These are phyloP conservation scores for Lophochroa leadbeateri DNA, from an alignment of 2,113 vertebrate species.

Conservation along the genomic window DNA sequence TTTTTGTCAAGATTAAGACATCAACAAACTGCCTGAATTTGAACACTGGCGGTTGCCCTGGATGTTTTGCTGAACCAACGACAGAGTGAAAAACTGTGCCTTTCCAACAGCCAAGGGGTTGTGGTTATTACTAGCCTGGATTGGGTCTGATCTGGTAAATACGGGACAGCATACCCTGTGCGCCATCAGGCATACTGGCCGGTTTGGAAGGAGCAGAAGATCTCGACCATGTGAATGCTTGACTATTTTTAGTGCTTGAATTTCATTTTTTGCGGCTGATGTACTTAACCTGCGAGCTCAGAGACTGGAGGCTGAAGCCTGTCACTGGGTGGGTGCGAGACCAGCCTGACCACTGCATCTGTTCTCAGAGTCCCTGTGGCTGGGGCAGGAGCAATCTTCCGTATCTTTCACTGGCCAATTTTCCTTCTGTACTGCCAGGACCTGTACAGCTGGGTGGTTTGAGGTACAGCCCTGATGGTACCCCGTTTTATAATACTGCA, in stretches of 20 bases:
- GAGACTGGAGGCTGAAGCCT: not conserved
- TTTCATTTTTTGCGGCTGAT: not conserved
- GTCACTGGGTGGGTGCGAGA: fast-evolving
- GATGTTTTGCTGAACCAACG: not conserved
- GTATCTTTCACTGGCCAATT: fast-evolving
- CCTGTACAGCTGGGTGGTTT: fast-evolving
- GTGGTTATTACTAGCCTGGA: fast-evolving
- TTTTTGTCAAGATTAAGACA: not conserved
- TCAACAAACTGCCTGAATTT: no score
- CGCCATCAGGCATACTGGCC: not conserved
- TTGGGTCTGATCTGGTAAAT: not conserved
- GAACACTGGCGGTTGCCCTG: not conserved
- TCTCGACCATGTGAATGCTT: no score
- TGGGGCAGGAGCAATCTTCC: fast-evolving
- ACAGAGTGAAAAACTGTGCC: not conserved
- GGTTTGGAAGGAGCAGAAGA: not conserved
- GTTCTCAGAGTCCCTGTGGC: fast-evolving
- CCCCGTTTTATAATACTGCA: fast-evolving
- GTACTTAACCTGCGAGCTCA: not conserved
- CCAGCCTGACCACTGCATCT: not conserved
- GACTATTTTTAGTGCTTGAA: not conserved
- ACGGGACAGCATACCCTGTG: fast-evolving
- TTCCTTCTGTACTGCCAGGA: fast-evolving
- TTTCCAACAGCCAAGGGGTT: not conserved
- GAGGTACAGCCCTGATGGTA: fast-evolving